These are phyloP conservation scores for Dissostichus mawsoni DNA, from an alignment of 2,113 vertebrate species.

Conservation along the genomic window DNA sequence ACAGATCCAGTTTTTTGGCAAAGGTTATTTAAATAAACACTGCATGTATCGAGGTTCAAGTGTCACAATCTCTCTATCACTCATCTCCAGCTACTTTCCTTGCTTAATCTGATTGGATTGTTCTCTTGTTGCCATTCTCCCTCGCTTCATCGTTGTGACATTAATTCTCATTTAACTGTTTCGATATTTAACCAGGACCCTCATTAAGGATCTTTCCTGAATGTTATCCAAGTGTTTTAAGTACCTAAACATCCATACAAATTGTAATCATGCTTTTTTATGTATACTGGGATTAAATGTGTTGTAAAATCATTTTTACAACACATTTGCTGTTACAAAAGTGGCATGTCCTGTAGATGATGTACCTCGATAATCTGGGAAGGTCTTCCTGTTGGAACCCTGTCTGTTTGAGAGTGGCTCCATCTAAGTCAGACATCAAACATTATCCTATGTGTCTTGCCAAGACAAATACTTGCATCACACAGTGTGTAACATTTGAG, in stretches of 20 bases:
- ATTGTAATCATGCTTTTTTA: neutral
- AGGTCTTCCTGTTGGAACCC: neutral
- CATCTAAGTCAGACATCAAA: conserved; percentile 10
- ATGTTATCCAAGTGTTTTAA: neutral
- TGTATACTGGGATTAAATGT: neutral
- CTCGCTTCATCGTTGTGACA: neutral
- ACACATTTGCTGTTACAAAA: neutral
- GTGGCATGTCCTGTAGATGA: neutral
- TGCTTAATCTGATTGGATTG: neutral
- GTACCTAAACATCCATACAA: neutral
- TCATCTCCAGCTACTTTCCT: neutral
- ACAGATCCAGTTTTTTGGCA: neutral
- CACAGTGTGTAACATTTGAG: neutral
- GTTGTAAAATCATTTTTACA: neutral
- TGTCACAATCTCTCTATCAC: neutral
- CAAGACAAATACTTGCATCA: conserved; percentile 41
- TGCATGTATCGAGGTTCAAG: neutral
- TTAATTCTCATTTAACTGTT: neutral
- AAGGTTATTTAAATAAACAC: neutral
- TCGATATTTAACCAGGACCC: neutral
- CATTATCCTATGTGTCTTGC: conserved; percentile 1
- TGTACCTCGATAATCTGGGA: neutral
- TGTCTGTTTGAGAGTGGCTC: conserved; percentile 2
- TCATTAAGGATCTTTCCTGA: neutral
- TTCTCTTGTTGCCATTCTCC: neutral